These are phyloP conservation scores for Pedicia rivosa DNA, from an alignment of 2,888 invertebrate genomes.

Conservation along the genomic window DNA sequence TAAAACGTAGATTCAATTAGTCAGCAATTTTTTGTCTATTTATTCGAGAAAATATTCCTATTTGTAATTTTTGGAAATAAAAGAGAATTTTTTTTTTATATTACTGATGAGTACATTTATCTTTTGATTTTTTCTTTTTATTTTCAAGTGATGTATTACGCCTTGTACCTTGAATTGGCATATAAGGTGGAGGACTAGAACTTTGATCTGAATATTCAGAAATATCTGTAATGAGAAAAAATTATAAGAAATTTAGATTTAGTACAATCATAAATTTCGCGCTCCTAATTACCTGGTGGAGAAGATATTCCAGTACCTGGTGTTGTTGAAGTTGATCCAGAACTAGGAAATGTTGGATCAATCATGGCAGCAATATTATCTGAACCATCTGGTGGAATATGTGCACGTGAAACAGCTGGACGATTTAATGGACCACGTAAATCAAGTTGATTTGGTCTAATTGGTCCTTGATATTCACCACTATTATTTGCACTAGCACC, in stretches of 20 bases:
- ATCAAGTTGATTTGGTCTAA: conserved; percentile 10
- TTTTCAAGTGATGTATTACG: conserved; percentile 47
- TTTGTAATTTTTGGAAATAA: too few species aligned
- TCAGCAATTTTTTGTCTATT: too few species aligned
- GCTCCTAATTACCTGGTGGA: too few species aligned
- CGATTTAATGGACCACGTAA: conserved; percentile 9
- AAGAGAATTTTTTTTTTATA: background rate
- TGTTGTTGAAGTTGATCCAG: conserved; percentile 18
- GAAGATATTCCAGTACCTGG: conserved; percentile 15
- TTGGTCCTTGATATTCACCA: conserved; percentile 1
- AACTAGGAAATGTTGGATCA: conserved; percentile 40
- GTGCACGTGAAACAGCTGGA: conserved; percentile 7
- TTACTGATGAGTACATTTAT: conserved; percentile 46
- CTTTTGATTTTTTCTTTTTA: conserved; percentile 38
- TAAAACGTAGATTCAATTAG: too few species aligned
- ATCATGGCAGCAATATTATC: conserved; percentile 49
- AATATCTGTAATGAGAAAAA: too few species aligned
- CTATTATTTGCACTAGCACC: conserved; percentile 10
- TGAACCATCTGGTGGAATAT: conserved; percentile 7
- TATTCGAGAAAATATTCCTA: too few species aligned
- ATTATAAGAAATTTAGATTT: too few species aligned
- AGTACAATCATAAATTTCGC: too few species aligned
- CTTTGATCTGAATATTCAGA: conserved; percentile 30
- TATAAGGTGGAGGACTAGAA: conserved; percentile 47
- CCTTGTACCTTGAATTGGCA: conserved; percentile 63